Evolutionary conservation across 1,140 invertebrate genomes (phyloP), one percentile per base, ranked within the genome.

Genomic region (Campoletis sonorensis): DNA sequence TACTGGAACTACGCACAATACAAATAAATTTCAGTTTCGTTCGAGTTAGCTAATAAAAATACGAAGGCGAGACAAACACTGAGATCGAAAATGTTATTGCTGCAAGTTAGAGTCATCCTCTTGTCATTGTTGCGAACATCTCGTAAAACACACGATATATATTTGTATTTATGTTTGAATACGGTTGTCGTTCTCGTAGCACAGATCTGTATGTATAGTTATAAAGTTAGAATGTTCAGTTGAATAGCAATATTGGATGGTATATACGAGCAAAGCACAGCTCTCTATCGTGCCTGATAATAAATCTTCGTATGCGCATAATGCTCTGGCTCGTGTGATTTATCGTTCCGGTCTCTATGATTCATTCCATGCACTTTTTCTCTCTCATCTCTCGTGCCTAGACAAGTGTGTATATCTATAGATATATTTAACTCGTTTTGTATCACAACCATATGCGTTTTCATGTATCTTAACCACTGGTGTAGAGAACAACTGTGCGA

Each of bases 311-410:
- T 49, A 75, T 70, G 61, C 78, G 71, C 77, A 67, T 73, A 75
- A 70, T 79, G 82, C 79, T 61, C 64, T 51, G 49, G 79, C 82
- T 64, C 30, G 67, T 80, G 79, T 80, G 79, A 83, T 83, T 81
- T 83, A 83, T 83, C 79, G 79, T 83, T 79, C 79, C 79, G 73
- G 75, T 79, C 75, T 51, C 73, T 37, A 80, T 83, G 82, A 83
- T 83, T 83, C 82, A 83, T 83, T 83, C 61, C 51, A 33, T 64
- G 8, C 40, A 27, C 51, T 26, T 30, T 64, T 27, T 77, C 51
- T 77, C 75, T 75, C 40, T 75, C 1, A 13, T 23, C 33, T 23
- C 49, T 8, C 37, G 51, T 40, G 23, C 51, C 49, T 77, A 58
- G 27, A 58, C n/a, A 77, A 27, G 75, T 58, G 11, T 75, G 33